phyloP scores from a whole-genome alignment of 2,797 vertebrate species.

The Amazona finschi region DNA sequence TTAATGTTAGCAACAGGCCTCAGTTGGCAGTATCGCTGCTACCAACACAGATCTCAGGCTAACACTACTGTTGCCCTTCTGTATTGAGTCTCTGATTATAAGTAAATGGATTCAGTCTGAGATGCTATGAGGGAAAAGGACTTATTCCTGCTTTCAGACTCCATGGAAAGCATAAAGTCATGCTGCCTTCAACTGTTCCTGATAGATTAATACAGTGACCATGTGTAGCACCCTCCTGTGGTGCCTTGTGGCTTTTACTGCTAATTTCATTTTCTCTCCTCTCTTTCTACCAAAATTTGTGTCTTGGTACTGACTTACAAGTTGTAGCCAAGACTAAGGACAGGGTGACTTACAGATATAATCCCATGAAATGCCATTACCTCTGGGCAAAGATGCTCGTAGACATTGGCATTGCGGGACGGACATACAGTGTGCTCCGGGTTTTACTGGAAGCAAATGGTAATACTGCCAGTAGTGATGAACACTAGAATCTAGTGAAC shows the following conservation, averaged over 20 bases:
- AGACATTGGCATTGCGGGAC: not conserved
- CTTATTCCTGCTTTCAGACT: not conserved
- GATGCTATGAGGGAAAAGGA: not conserved
- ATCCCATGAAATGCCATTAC: not conserved
- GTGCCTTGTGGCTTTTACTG: conserved; percentile 46
- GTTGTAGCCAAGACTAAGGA: not conserved
- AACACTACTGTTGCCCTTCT: not conserved
- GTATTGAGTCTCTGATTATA: not conserved
- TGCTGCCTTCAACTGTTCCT: not conserved
- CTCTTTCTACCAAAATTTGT: not conserved
- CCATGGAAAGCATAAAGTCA: not conserved
- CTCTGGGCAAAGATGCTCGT: not conserved
- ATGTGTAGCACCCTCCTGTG: conserved; percentile 67
- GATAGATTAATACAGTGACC: not conserved
- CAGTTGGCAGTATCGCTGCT: not conserved
- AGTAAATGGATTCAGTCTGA: not conserved
- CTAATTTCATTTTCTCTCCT: not conserved
- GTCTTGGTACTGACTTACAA: not conserved
- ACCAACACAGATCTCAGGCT: not conserved
- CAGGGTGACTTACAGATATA: not conserved
- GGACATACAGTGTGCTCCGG: rapidly evolving
- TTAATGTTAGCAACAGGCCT: not conserved
- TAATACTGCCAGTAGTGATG: not conserved
- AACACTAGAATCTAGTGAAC: not conserved
- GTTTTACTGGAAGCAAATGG: not conserved